A percentile compares a stretch with the other conserved stretches of the same genome.
These are phyloP conservation scores for Neopipo cinnamomea DNA, from an alignment of 2,113 vertebrate genomes.

Conservation along the genomic window DNA sequence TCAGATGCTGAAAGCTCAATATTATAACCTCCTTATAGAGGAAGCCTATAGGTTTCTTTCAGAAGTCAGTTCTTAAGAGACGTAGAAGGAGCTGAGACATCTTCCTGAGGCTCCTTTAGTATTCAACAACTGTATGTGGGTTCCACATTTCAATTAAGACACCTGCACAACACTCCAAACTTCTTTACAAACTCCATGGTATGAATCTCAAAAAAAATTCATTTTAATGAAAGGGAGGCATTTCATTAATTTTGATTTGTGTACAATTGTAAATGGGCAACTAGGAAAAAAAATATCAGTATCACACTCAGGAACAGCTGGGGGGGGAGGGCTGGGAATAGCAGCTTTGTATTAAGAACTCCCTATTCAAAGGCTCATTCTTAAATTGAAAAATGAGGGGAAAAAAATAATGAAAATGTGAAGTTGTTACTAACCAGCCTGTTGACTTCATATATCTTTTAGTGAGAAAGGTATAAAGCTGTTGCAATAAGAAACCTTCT, in stretches of 20 bases:
- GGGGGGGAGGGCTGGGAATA: fast-evolving
- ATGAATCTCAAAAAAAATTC: neutral
- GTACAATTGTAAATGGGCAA: neutral
- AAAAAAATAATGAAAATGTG: neutral
- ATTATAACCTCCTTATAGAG: neutral
- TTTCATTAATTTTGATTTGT: neutral
- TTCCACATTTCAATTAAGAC: neutral
- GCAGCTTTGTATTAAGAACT: neutral
- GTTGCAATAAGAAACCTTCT: neutral
- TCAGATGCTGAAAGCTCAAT: neutral
- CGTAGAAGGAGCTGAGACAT: neutral
- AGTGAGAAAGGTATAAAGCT: neutral
- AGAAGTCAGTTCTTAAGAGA: neutral
- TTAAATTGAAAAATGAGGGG: neutral
- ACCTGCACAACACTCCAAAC: neutral
- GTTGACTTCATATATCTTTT: neutral
- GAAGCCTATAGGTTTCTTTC: neutral
- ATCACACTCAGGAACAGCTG: neutral
- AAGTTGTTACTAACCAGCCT: neutral
- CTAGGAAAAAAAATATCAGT: neutral
- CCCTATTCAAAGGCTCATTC: neutral
- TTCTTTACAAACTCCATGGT: neutral
- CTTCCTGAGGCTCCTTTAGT: neutral
- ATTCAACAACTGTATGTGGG: neutral
- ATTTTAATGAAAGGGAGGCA: neutral